Evolutionary conservation across 2,888 invertebrate species (phyloP), one percentile per base, ranked within the genome.

Genomic region (Coenonympha arcania): DNA sequence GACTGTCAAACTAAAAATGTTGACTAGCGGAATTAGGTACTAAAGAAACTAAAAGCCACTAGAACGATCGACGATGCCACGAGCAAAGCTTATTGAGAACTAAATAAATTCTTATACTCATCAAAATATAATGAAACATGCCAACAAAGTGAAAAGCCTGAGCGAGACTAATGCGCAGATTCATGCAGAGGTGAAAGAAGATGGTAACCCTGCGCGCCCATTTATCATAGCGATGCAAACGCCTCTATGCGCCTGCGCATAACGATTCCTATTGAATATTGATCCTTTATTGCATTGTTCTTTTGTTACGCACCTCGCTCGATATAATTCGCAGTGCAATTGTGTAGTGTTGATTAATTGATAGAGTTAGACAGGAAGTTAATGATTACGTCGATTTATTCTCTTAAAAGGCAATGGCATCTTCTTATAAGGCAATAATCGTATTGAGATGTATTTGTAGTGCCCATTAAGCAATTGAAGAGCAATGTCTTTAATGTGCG

Each of bases 301-400:
- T 49, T 53, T 53, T 53, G 53, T 53, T 53, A 46, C 42, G 36
- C 42, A 36, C 34, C 48, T 34, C 28, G 11, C 48, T n/a, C n/a
- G 24, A 52, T 26, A 52, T 26, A 43, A 53, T 53, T 46, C 49
- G 49, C 50, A 53, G n/a, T 46, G 37, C 31, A 26, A 40, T 45
- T 46, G 49, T 26, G 24, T 26, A 41, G 36, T 30, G 41, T 41
- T 53, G 53, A 53, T 49, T 49, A 49, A 53, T 53, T 36, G 52
- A 48, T 33, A 20, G 16, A 37, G 39, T 36, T 45, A 30, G 26
- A 45, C 24, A 34, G 48, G 42, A 43, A 43, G 42, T 31, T 9
- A 8, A 22, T n/a, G 42, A 43, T 39, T 24, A 24, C 39, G 15
- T 24, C 15, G 39, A 39, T 40, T 30, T 30, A 18, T 19, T 3